phyloP scores from a whole-genome alignment of 2,797 vertebrate species.

The Mus spretus region DNA sequence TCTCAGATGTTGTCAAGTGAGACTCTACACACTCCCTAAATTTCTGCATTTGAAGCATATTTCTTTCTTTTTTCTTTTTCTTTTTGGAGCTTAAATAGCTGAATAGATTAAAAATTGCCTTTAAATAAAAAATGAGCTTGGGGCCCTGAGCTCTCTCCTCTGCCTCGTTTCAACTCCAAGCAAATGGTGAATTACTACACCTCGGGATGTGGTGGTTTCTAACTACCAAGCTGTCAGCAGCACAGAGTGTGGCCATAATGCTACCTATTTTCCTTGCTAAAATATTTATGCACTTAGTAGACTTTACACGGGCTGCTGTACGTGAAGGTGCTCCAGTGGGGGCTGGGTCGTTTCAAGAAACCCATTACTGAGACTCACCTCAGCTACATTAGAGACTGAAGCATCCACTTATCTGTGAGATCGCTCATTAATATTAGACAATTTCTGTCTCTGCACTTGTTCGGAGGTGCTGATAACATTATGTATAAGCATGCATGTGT shows the following conservation, averaged over 20 bases:
- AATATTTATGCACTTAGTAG: constrained; percentile 89
- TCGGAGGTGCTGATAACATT: constrained; percentile 84
- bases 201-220: constrained; percentile 66
- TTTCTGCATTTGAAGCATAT: constrained; percentile 65
- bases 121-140: constrained; percentile 82
- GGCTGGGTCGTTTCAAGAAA: constrained; percentile 85
- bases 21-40: constrained; percentile 15
- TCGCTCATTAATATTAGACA: constrained; percentile 87
- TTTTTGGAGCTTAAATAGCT: constrained; percentile 77
- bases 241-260: constrained; percentile 77
- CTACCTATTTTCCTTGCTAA: constrained; percentile 88
- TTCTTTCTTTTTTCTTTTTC: constrained; percentile 76
- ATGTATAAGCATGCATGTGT: constrained; percentile 49
- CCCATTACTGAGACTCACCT: constrained; percentile 82
- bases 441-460: constrained; percentile 86
- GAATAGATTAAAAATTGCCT: constrained; percentile 77
- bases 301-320: constrained; percentile 87
- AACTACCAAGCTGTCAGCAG: constrained; percentile 67
- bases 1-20: not conserved
- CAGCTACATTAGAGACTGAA: constrained; percentile 72
- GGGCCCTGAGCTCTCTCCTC: constrained; percentile 58
- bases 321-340: constrained; percentile 83
- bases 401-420: constrained; percentile 80
- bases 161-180: constrained; percentile 71
- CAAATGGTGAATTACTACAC: constrained; percentile 70